phyloP scores from a whole-genome alignment of 2,797 vertebrate genomes.

The Mionectes olivaceus region DNA sequence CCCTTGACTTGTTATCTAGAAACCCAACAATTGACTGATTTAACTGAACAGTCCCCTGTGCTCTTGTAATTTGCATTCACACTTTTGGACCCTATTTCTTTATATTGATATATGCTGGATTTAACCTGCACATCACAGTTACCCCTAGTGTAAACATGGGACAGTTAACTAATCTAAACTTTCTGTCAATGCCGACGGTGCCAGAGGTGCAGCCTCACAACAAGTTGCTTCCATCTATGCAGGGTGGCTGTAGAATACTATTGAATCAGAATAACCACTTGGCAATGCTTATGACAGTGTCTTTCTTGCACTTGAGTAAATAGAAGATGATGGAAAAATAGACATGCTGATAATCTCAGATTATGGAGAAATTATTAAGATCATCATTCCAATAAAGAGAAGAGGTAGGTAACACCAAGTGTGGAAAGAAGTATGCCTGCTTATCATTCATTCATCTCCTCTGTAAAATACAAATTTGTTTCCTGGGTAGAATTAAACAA shows the following conservation, averaged over 20 bases:
- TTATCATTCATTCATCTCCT: background rate
- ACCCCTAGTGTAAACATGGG: background rate
- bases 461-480: background rate
- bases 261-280: background rate
- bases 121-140: background rate
- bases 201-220: background rate
- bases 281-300: background rate
- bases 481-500: background rate
- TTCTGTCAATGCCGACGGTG: background rate
- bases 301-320: background rate
- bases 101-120: background rate
- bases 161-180: background rate
- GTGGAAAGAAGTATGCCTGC: background rate
- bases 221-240: accelerated
- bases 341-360: background rate
- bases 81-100: background rate
- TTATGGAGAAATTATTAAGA: background rate
- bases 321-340: background rate
- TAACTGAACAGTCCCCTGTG: accelerated
- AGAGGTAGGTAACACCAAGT: background rate
- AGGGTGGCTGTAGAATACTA: background rate
- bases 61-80: background rate
- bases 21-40: slow-evolving; percentile 5
- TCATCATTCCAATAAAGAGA: background rate
- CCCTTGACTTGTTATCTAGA: background rate